Conservation (phyloP, 2,888 invertebrate genomes). For the Taenaris catops region DNA sequence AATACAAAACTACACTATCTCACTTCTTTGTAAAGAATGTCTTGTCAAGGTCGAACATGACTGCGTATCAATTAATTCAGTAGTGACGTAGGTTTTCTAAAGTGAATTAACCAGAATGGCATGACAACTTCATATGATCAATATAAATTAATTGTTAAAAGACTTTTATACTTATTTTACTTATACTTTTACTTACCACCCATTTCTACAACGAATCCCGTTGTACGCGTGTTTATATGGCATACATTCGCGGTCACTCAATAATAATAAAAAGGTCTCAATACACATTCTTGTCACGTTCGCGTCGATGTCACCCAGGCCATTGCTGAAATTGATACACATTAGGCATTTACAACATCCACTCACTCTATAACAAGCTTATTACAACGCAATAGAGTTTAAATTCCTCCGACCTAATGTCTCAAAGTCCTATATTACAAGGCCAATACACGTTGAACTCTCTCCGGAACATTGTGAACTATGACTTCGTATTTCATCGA, state of each 20-base stretch:
- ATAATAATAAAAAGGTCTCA: constrained; percentile 60
- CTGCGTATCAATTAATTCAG: no score
- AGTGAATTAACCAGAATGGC: no score
- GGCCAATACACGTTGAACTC: constrained; percentile 41
- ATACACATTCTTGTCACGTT: constrained; percentile 65
- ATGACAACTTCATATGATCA: no score
- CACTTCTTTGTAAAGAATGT: no score
- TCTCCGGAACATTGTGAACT: constrained; percentile 7
- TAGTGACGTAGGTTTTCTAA: no score
- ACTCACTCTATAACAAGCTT: constrained; percentile 28
- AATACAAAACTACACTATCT: no score
- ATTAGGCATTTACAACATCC: constrained; percentile 38
- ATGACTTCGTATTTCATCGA: constrained; percentile 3
- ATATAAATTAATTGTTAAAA: no score
- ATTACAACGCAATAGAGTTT: constrained; percentile 30
- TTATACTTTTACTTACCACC: no score
- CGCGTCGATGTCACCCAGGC: constrained; percentile 59
- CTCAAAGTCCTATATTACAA: constrained; percentile 18
- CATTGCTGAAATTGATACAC: constrained; percentile 75
- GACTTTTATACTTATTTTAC: no score
- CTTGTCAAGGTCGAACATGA: no score
- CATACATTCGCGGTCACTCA: constrained; percentile 52
- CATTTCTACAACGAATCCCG: constrained; percentile 7
- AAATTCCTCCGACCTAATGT: constrained; percentile 25
- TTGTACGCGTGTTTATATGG: constrained; percentile 12